Base-by-base conservation (phyloP, 1,140 invertebrate genomes). In the Musca domestica region DNA sequence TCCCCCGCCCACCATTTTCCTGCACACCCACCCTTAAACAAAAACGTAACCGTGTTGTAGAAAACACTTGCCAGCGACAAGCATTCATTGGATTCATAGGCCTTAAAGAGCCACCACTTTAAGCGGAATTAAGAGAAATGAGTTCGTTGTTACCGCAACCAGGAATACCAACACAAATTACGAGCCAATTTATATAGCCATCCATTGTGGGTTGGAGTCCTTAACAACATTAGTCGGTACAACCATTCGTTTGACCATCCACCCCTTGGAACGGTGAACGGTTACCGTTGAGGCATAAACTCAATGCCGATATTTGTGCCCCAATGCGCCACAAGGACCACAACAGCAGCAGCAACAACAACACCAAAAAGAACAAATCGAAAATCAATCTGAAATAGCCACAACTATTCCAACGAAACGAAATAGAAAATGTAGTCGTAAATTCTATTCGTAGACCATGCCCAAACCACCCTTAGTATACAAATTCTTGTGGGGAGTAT, bases 91-190 rank as follows among this genome's bases (percentile, higher is more conserved):
- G n/a, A 19, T 61, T 61, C 27, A 27, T 61, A n/a, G 20, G 22
- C 52, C 25, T 27, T 56, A 41, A 56, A 56, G 52, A 56, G 52
- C 27, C 52, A 27, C 52, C 52, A 34, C 56, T 61, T 20, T 61
- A 41, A 41, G 56, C 41, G 34, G 27, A 34, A 61, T 61, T 34
- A 61, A 61, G 27, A 61, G 27, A 61, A 61, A 61, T 61, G 30
- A 61, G 27, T 41, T 61, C 22, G n/a, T 15, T 34, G 56, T 41
- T 58, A 20, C 56, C 56, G 12, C 27, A 34, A 7, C 27, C 15
- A 20, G n/a, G 56, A 61, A 61, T 61, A 61, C 56, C 56, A 19
- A 61, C 27, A 61, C 56, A 61, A 61, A 61, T 61, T 61, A 61
- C 56, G 15, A 34, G 34, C 9, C 56, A 61, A 61, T 61, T 61